Conservation (phyloP, 2,797 vertebrate genomes). For the Miichthys miiuy region DNA sequence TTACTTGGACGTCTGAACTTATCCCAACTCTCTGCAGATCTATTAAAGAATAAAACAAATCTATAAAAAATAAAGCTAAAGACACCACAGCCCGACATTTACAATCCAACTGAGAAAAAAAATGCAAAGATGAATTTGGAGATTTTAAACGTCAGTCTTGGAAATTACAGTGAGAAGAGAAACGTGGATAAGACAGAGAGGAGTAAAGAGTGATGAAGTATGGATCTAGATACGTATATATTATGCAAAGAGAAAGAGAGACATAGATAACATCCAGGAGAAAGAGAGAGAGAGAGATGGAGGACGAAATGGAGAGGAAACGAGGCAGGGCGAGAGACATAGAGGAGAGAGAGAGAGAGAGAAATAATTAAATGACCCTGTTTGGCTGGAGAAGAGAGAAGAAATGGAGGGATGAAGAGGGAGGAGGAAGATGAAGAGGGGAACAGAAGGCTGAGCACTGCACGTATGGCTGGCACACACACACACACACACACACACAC, state of each 20-base stretch:
- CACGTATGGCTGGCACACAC: conserved; percentile 15
- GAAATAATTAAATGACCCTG: conserved; percentile 76
- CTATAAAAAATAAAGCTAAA: not conserved
- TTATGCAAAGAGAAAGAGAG: conserved; percentile 8
- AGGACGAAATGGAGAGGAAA: conserved; percentile 29
- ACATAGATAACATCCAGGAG: conserved; percentile 17
- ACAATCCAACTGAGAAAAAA: not conserved
- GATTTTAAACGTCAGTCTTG: not conserved
- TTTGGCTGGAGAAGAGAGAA: conserved; percentile 58
- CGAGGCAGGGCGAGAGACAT: conserved; percentile 24
- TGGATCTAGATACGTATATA: conserved; percentile 13
- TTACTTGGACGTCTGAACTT: not conserved
- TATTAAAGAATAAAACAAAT: not conserved
- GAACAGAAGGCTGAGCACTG: conserved; percentile 60
- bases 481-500: conserved; percentile 20
- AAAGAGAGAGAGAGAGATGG: conserved; percentile 10
- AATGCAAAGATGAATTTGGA: not conserved
- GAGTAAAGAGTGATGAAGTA: not conserved
- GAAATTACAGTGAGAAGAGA: not conserved
- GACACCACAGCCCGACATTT: not conserved
- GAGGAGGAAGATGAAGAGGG: conserved; percentile 27
- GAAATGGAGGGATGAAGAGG: conserved; percentile 34
- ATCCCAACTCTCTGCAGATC: not conserved
- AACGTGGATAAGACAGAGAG: not conserved
- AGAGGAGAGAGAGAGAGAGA: conserved; percentile 12